These are phyloP conservation scores for Stegodyphus mimosarum DNA, from an alignment of 1,140 invertebrate species.

Conservation along the genomic window DNA sequence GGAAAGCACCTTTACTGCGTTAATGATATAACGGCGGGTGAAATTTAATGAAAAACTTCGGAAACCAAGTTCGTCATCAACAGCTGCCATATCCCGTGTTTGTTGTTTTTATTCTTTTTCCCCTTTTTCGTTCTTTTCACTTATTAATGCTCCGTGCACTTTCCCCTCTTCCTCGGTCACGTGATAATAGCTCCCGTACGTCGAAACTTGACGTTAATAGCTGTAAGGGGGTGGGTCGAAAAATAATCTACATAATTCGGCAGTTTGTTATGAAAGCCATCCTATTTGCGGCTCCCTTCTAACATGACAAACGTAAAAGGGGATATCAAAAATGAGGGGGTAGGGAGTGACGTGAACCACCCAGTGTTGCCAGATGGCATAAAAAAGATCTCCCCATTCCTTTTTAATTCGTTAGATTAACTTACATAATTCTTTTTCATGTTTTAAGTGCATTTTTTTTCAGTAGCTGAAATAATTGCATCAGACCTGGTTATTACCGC, in stretches of 20 bases:
- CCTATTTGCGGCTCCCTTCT: no score
- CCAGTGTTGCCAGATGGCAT: constrained; percentile 20
- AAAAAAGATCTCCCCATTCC: background rate
- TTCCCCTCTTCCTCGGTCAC: constrained; percentile 8
- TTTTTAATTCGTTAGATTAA: constrained; percentile 33
- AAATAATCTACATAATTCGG: constrained; percentile 46
- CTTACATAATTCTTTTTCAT: constrained; percentile 7
- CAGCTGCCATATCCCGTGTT: constrained; percentile 16
- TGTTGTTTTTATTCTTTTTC: constrained; percentile 4
- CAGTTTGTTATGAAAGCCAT: constrained; percentile 43
- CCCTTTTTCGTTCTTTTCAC: background rate
- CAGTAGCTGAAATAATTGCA: background rate
- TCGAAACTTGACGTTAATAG: constrained; percentile 43
- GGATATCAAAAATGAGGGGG: background rate
- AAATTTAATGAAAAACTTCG: constrained; percentile 13
- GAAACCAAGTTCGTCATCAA: constrained; percentile 38
- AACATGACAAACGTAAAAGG: background rate
- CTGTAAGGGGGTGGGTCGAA: constrained; percentile 10
- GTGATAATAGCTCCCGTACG: constrained; percentile 11
- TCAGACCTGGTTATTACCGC: background rate
- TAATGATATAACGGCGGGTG: constrained; percentile 17
- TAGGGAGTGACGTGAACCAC: background rate
- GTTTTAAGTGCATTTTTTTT: constrained; percentile 14
- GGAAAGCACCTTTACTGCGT: background rate
- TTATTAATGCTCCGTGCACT: background rate